Base-by-base conservation (phyloP, 2,113 vertebrate species). In the Microcebus lehilahytsara region DNA sequence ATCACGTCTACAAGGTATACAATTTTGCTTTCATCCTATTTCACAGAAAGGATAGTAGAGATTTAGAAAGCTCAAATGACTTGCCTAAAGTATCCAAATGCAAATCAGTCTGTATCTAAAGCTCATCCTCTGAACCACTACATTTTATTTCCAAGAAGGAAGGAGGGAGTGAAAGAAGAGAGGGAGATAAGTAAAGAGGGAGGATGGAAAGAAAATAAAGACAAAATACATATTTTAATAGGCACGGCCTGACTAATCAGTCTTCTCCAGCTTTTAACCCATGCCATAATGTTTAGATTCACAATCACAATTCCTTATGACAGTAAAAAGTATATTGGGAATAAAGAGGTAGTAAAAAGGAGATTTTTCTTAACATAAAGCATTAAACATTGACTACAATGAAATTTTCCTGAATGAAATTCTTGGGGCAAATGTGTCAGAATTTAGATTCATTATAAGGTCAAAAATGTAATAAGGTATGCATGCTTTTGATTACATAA, bases 31-130 rank as follows among this genome's bases (percentile, higher is more conserved):
- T 77, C 19, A 51, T 93, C 17, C 53, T 95, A 37, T 77, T n/a
- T 34, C 5, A 49, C 23, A 42, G 23, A 64, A 69, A 85, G 9
- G 2, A 85, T 62, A 56, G 1, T 3, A 93, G 51, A 79, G 9
- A 75, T 51, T 95, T 74, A 96, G 34, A 74, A 94, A 90, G 11
- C 14, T 4, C 84, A 81, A 95, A 86, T 16, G 4, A 80, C 51
- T 74, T 93, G 5, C 3, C 67, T 22, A 64, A 90, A 80, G 32
- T 58, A 93, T 80, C 17, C 20, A 89, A 71, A 80, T 5, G 2
- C n/a, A 84, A 58, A 13, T 85, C 10, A 81, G n/a, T 77, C 16
- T 32, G 25, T 34, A 25, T 96, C 27, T 89, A 32, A 81, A 69
- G 27, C 14, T 25, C 27, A 58, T 46, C 1, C 5, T 77, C 8